These are phyloP conservation scores for Agrotis exclamationis DNA, from an alignment of 2,888 invertebrate species.

Conservation along the genomic window DNA sequence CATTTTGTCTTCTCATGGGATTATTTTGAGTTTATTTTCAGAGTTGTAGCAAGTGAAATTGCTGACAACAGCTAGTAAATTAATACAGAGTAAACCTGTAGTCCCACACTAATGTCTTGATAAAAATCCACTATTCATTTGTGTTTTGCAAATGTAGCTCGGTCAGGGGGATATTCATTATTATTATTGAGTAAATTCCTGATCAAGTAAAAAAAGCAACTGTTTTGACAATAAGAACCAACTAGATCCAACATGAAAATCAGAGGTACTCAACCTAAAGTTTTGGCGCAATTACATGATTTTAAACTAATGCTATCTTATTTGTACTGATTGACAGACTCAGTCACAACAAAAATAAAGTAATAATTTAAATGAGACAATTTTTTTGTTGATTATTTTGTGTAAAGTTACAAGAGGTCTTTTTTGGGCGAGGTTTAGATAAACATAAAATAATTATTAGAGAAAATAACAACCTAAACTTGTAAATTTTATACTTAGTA, in stretches of 20 bases:
- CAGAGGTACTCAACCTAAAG: conserved; percentile 4
- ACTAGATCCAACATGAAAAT: not conserved
- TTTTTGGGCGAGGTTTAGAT: not conserved
- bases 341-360: not conserved
- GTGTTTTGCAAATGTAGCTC: no score
- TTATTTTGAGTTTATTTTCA: no score
- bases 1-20: no score
- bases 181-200: no score
- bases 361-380: not conserved
- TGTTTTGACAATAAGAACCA: not conserved
- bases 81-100: not conserved
- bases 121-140: no score
- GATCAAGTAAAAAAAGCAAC: not conserved
- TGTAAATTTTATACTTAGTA: no score
- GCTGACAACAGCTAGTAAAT: no score
- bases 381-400: not conserved
- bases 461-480: conserved; percentile 9
- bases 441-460: not conserved
- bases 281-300: not conserved
- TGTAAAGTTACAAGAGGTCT: no score
- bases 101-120: no score
- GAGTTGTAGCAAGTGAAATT: no score
- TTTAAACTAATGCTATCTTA: not conserved
- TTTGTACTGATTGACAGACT: not conserved
- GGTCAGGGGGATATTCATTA: not conserved